Evolutionary conservation across 2,888 invertebrate genomes (phyloP).

Genomic region (Drosophila paranaensis): DNA sequence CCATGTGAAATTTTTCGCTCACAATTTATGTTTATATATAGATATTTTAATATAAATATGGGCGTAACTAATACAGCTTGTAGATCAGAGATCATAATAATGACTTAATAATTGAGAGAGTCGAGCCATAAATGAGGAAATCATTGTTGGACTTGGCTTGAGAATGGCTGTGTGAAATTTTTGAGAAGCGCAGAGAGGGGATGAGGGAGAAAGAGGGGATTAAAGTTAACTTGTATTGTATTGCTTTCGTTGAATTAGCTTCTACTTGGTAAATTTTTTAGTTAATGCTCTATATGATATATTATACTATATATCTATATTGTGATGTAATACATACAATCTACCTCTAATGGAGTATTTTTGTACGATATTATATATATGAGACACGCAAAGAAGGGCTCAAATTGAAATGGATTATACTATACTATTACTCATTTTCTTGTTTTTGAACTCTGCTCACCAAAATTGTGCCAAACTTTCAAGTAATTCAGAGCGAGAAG

Average conservation of each 20-base stretch:
- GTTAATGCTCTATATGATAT: no score
- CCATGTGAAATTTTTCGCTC: slow-evolving; percentile 50
- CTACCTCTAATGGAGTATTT: neutral
- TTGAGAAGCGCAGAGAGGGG: neutral
- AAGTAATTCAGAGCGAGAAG: no score
- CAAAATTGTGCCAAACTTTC: neutral
- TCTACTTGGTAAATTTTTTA: neutral
- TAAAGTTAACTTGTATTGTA: neutral
- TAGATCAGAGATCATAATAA: slow-evolving; percentile 43
- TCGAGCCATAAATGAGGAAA: slow-evolving; percentile 26
- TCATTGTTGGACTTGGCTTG: slow-evolving; percentile 11
- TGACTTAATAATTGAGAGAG: slow-evolving; percentile 70
- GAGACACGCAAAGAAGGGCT: neutral
- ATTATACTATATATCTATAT: no score
- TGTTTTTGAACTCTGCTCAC: no score
- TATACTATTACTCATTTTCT: no score
- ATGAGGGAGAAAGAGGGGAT: neutral
- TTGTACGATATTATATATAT: neutral
- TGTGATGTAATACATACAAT: no score
- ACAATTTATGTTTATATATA: slow-evolving; percentile 2
- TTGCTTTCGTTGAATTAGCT: neutral
- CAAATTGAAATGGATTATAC: no score
- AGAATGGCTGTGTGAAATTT: slow-evolving; percentile 4
- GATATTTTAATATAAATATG: slow-evolving; percentile 19
- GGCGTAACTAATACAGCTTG: slow-evolving; percentile 36